These are phyloP conservation scores for Globodera rostochiensis DNA, from an alignment of 1,140 invertebrate species.

Conservation along the genomic window DNA sequence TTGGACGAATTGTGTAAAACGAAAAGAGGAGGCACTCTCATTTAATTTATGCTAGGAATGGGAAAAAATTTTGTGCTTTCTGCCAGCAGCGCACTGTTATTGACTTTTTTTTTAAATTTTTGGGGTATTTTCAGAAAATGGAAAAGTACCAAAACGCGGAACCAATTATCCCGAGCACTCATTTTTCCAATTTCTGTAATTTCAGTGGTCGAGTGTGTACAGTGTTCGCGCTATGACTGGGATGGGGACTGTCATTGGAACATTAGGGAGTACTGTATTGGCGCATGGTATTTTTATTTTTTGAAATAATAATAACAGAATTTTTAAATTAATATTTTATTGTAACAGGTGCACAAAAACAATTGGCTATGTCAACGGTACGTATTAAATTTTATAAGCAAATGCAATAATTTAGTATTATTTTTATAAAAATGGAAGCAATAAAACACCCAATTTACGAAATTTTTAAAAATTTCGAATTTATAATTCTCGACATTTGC, in stretches of 20 bases:
- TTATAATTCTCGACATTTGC: neutral
- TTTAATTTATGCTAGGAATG: no score
- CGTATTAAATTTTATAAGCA: neutral
- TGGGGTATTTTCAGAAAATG: no score
- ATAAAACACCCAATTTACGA: neutral
- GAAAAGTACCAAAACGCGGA: no score
- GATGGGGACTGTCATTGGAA: slow-evolving; percentile 22
- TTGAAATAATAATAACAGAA: neutral
- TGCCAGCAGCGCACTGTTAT: no score
- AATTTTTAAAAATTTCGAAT: no score
- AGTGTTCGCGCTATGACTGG: slow-evolving; percentile 22
- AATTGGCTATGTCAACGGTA: slow-evolving; percentile 24
- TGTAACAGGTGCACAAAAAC: slow-evolving; percentile 19
- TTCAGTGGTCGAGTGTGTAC: slow-evolving; percentile 20
- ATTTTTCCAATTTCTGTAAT: no score
- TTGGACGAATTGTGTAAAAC: no score
- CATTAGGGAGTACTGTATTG: slow-evolving; percentile 15
- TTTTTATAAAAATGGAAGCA: neutral
- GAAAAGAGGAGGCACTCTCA: no score
- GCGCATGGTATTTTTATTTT: neutral
- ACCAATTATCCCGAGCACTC: no score
- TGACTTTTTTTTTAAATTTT: no score
- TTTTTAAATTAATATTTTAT: neutral
- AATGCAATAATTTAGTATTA: neutral
- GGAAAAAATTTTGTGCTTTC: no score